Conservation (phyloP, 2,113 vertebrate species). For the Lutjanus erythropterus region DNA sequence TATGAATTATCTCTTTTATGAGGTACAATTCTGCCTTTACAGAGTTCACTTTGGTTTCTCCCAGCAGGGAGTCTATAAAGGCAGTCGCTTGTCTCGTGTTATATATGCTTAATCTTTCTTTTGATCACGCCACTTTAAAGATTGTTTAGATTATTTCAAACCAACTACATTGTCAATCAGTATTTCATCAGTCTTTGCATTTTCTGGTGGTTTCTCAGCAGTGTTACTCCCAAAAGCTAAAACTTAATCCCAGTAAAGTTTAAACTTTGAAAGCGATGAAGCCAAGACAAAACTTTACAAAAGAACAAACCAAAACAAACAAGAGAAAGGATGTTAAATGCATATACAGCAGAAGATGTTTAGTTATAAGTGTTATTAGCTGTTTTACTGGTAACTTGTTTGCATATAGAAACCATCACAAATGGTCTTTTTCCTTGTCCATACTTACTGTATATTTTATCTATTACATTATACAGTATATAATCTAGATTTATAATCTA, state of each 20-base stretch:
- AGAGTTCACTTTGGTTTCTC: slow-evolving; percentile 37
- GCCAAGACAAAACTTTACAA: neutral
- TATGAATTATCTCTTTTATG: slow-evolving; percentile 73
- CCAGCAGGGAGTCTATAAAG: slow-evolving; percentile 26
- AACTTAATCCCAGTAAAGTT: slow-evolving; percentile 8
- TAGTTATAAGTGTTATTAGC: slow-evolving; percentile 4
- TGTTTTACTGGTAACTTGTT: neutral
- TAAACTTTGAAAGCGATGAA: slow-evolving; percentile 22
- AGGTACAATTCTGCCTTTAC: slow-evolving; percentile 57
- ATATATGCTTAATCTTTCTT: neutral
- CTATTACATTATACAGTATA: slow-evolving; percentile 6
- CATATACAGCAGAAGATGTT: neutral
- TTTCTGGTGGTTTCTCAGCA: slow-evolving; percentile 7
- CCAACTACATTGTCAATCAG: neutral
- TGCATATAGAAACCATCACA: neutral
- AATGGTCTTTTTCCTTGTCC: neutral
- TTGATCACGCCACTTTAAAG: neutral
- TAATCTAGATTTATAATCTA: too few species aligned
- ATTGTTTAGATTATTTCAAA: slow-evolving; percentile 4
- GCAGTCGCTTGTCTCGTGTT: neutral
- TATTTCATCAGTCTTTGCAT: neutral
- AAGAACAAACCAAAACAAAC: slow-evolving; percentile 1
- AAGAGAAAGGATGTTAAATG: neutral
- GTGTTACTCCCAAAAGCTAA: neutral
- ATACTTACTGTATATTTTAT: neutral